Base-by-base conservation (phyloP, 1,140 invertebrate species). In the Akabosia matsudoensis region DNA sequence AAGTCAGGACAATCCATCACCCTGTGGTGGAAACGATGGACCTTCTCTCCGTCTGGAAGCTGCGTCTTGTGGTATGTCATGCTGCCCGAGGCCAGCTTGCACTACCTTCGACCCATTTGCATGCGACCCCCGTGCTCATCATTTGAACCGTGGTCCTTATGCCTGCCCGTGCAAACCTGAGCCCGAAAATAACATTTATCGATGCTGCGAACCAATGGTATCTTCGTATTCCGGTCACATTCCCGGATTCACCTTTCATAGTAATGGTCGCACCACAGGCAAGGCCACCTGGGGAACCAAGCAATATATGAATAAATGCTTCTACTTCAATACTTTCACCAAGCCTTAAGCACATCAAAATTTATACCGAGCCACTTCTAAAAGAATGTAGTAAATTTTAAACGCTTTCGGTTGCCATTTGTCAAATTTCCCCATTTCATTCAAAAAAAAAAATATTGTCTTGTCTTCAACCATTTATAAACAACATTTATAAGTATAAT, bases 241-340 rank as follows among this genome's bases (percentile, higher is more conserved):
- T 52, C 80, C 80, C 24, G 80, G 80, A 64, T 79, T 78, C 67
- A 79, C 78, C 1, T 79, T 77, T 70, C 80, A 81, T 75, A 79
- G 78, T 67, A 75, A 45, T 18, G 78, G 76, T 51, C 61, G 78
- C 1, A 78, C 74, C 22, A 76, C 52, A 22, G 73, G 73, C 1
- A 72, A 74, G 18, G 80, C 78, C 7, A 77, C 80, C 67, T 79
- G 76, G 67, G 80, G 80, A 2, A 79, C 76, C 1, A 79, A 79
- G 52, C 74, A 78, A n/a, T 81, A 79, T 74, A 81, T 79, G 78
- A 67, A 79, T 33, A 76, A 77, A 30, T 81, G 80, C 26, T 73
- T 80, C 4, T 80, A 73, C 61, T 78, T 74, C 56, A 80, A 80
- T 37, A 80, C 79, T 18, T 78, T 78, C 61, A n/a, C 73, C 34